These are phyloP conservation scores for Dicranocentrus wangi DNA, from an alignment of 2,888 invertebrate species.

Conservation along the genomic window DNA sequence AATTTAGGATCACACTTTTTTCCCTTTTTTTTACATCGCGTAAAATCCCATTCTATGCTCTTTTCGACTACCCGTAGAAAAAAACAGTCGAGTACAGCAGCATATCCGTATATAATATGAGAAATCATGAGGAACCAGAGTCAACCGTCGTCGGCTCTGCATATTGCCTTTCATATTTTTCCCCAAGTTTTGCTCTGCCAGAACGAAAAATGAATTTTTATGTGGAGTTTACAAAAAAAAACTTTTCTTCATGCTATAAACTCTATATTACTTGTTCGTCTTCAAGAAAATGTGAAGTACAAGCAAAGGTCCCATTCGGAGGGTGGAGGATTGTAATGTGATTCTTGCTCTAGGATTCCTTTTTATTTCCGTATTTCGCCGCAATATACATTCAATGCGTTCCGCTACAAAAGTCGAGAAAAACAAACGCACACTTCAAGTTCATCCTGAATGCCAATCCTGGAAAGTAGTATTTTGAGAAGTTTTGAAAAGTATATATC, in stretches of 20 bases:
- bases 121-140: not conserved
- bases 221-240: conserved; percentile 39
- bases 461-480: not conserved
- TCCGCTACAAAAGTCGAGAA: not conserved
- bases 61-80: conserved; percentile 18
- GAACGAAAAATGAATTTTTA: conserved; percentile 54
- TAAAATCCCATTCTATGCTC: conserved; percentile 39
- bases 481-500: not conserved
- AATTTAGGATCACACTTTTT: conserved; percentile 39
- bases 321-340: not conserved
- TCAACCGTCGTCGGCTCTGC: not conserved
- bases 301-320: too few relatives aligned
- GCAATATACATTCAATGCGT: conserved; percentile 22
- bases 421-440: conserved; percentile 17
- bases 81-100: conserved; percentile 48
- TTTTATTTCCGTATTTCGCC: conserved; percentile 38
- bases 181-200: too few relatives aligned
- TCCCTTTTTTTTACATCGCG: conserved; percentile 13
- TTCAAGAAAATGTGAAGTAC: too few relatives aligned
- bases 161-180: not conserved
- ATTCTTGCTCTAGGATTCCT: not conserved
- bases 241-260: conserved; percentile 20
- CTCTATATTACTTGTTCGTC: conserved; percentile 19
- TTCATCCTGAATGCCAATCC: too few relatives aligned
- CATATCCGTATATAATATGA: not conserved